Percentiles rank a stretch among this genome's conserved stretches.
phyloP scores from a whole-genome alignment of 2,797 vertebrate genomes.

The Atherinosoma microstoma region DNA sequence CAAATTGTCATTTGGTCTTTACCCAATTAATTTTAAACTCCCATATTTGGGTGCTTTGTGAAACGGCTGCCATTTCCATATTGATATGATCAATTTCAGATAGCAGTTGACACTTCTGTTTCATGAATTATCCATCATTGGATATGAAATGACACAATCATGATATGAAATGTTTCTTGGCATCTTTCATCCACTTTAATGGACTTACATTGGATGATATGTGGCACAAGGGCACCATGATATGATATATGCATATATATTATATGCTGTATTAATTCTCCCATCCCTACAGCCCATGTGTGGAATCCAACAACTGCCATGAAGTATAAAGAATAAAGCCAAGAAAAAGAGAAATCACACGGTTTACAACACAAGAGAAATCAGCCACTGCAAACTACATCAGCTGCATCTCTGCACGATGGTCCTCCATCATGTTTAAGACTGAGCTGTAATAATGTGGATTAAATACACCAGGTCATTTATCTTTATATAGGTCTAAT shows the following conservation, averaged over 20 bases:
- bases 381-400: not conserved
- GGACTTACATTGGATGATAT: not conserved
- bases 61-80: not conserved
- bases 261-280: not conserved
- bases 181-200: not conserved
- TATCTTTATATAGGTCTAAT: constrained; percentile 41
- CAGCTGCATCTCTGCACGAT: constrained; percentile 2
- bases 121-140: not conserved
- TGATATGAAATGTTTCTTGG: not conserved
- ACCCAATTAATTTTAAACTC: too few relatives aligned
- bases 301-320: constrained; percentile 1
- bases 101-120: not conserved
- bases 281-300: not conserved
- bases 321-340: constrained; percentile 3
- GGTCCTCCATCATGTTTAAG: constrained; percentile 44
- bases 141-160: not conserved
- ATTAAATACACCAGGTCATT: constrained; percentile 40
- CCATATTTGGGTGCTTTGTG: too few relatives aligned
- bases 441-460: constrained; percentile 43
- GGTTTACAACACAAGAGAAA: not conserved
- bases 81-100: not conserved
- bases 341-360: not conserved
- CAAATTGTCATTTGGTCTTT: too few relatives aligned
- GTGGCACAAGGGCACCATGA: not conserved
- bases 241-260: too few relatives aligned